phyloP scores from a whole-genome alignment of 2,888 invertebrate species.

The Chrysomela aeneicollis region DNA sequence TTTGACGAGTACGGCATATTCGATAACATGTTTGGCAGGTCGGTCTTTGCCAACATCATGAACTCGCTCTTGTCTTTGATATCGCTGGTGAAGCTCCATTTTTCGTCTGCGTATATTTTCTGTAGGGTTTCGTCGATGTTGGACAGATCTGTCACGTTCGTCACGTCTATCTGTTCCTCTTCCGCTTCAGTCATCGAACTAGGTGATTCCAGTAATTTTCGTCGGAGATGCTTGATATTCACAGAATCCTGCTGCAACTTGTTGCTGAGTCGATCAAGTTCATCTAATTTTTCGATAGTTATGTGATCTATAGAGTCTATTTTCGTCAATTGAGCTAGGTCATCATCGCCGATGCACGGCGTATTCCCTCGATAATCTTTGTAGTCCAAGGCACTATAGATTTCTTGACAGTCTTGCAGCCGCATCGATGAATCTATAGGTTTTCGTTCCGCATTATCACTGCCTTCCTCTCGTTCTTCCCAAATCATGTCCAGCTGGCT shows the following conservation, averaged over 20 bases:
- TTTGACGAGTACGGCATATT: slow-evolving; percentile 51
- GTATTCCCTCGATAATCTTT: slow-evolving; percentile 80
- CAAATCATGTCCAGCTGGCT: slow-evolving; percentile 87
- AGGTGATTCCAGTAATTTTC: slow-evolving; percentile 73
- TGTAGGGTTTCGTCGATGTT: slow-evolving; percentile 75
- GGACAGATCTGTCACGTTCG: slow-evolving; percentile 67
- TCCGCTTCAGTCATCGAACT: slow-evolving; percentile 57
- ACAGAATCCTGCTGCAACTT: slow-evolving; percentile 82
- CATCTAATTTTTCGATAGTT: slow-evolving; percentile 79
- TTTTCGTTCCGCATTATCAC: slow-evolving; percentile 63
- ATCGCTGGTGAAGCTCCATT: slow-evolving; percentile 75
- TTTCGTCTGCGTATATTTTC: slow-evolving; percentile 71
- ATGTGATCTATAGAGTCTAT: slow-evolving; percentile 81
- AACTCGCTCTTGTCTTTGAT: slow-evolving; percentile 71
- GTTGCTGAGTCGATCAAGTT: slow-evolving; percentile 78
- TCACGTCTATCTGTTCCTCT: slow-evolving; percentile 63
- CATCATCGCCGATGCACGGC: slow-evolving; percentile 79
- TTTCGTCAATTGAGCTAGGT: slow-evolving; percentile 77
- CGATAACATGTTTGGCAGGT: slow-evolving; percentile 61
- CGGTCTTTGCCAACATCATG: slow-evolving; percentile 62
- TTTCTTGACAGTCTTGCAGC: slow-evolving; percentile 66
- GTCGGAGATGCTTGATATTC: slow-evolving; percentile 78
- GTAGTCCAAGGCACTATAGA: slow-evolving; percentile 80
- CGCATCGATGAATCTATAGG: slow-evolving; percentile 52
- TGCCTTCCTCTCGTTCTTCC: slow-evolving; percentile 82